A percentile compares a stretch with the other conserved stretches of the same genome.
Conservation (phyloP, 2,888 invertebrate species). For the Dryococelus australis region DNA sequence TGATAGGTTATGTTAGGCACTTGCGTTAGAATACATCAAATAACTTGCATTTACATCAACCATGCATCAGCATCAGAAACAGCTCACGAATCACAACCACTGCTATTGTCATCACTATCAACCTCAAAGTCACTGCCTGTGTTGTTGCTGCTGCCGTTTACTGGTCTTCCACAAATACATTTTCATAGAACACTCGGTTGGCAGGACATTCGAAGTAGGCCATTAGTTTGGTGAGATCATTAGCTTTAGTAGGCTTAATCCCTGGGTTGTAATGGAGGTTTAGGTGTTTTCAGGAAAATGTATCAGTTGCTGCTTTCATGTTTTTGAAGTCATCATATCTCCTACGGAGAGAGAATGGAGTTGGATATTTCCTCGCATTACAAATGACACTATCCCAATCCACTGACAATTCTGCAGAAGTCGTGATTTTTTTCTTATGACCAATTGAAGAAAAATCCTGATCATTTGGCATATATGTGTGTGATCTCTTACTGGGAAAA, state of each 20-base stretch:
- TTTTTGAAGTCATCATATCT: background rate
- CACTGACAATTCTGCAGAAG: background rate
- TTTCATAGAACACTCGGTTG: background rate
- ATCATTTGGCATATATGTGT: background rate
- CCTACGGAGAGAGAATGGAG: background rate
- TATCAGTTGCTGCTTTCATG: background rate
- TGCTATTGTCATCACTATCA: background rate
- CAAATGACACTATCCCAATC: background rate
- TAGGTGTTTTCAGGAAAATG: background rate
- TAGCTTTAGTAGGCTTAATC: background rate
- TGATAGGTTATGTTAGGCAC: too few relatives aligned
- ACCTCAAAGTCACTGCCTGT: background rate
- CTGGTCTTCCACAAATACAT: background rate
- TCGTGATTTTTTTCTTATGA: constrained; percentile 5
- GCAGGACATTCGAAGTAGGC: background rate
- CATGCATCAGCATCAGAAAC: too few relatives aligned
- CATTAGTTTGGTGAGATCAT: background rate
- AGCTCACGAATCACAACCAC: constrained; percentile 11
- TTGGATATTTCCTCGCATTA: constrained; percentile 17
- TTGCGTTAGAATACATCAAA: too few relatives aligned
- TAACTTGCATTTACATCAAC: too few relatives aligned
- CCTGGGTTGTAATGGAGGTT: background rate
- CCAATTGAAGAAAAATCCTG: background rate
- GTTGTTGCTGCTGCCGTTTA: background rate
- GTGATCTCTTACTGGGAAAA: background rate